Conservation (phyloP, 1,140 invertebrate species). For the Neodiprion pinetum region DNA sequence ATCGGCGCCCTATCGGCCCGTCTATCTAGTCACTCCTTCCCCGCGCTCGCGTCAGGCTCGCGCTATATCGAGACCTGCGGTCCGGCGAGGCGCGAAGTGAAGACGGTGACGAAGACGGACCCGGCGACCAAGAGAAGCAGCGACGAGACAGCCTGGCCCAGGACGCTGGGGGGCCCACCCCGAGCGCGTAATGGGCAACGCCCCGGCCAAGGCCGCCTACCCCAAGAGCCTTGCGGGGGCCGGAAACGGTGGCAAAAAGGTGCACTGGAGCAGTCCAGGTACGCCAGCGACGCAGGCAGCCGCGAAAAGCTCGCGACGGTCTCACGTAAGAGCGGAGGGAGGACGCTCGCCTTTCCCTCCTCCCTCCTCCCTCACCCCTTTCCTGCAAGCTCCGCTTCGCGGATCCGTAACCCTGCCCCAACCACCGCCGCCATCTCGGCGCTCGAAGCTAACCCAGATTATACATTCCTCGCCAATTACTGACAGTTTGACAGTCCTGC, state of each 20-base stretch:
- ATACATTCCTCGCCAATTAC: neutral
- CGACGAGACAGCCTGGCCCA: neutral
- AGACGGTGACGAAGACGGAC: too few species aligned
- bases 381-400: neutral
- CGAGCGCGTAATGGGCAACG: slow-evolving; percentile 50
- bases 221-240: slow-evolving; percentile 30
- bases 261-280: slow-evolving; percentile 56
- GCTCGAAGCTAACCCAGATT: slow-evolving; percentile 4
- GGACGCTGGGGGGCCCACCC: neutral
- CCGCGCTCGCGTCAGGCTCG: neutral
- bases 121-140: neutral
- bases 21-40: neutral
- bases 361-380: neutral
- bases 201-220: slow-evolving; percentile 47
- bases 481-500: neutral
- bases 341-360: neutral
- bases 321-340: neutral
- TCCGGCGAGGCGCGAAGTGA: neutral
- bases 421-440: neutral
- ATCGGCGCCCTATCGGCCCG: neutral
- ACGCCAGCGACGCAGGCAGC: slow-evolving; percentile 25
- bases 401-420: neutral
- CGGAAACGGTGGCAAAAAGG: slow-evolving; percentile 39
- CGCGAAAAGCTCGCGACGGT: neutral
- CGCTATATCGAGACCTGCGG: slow-evolving; percentile 3